Evolutionary conservation across 64 coral and sea anemone genomes (phyloP).

Genomic region (Stichodactyla mertensii): DNA sequence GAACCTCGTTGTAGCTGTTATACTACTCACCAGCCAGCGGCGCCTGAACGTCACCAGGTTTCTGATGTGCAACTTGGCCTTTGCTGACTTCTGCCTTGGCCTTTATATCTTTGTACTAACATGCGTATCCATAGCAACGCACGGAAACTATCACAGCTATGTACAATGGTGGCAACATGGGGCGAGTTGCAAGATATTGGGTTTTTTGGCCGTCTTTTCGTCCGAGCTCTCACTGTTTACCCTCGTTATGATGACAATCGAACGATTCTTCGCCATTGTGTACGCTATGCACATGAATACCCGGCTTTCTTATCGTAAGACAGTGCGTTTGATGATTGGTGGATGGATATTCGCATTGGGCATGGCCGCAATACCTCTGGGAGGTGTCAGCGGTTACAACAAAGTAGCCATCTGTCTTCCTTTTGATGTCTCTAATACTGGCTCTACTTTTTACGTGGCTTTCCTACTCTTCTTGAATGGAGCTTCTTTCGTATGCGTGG

Average conservation of each 20-base stretch:
- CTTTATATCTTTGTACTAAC: conserved; percentile 77
- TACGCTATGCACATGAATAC: conserved; percentile 83
- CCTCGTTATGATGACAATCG: conserved; percentile 78
- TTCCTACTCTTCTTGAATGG: conserved; percentile 72
- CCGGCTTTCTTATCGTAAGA: conserved; percentile 62
- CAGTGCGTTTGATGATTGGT: conserved; percentile 62
- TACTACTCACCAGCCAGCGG: conserved; percentile 62
- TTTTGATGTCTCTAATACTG: conserved; percentile 51
- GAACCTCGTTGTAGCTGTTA: conserved; percentile 68
- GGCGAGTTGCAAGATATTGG: conserved; percentile 69
- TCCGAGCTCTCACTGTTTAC: conserved; percentile 81
- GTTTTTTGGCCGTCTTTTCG: conserved; percentile 92
- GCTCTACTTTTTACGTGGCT: conserved; percentile 50
- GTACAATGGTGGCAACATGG: conserved; percentile 71
- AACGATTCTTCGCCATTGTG: conserved; percentile 86
- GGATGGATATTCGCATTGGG: conserved; percentile 78
- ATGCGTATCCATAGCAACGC: conserved; percentile 68
- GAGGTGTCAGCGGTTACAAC: conserved; percentile 61
- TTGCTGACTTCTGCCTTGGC: conserved; percentile 92
- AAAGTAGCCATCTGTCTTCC: conserved; percentile 92
- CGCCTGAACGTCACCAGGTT: conserved; percentile 83
- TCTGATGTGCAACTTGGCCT: conserved; percentile 84
- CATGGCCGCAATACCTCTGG: conserved; percentile 51
- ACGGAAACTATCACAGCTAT: conserved; percentile 72
- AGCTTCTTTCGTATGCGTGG: conserved; percentile 62